Evolutionary conservation across 2,888 invertebrate genomes (phyloP).

Genomic region (Sinohyriopsis cumingii): DNA sequence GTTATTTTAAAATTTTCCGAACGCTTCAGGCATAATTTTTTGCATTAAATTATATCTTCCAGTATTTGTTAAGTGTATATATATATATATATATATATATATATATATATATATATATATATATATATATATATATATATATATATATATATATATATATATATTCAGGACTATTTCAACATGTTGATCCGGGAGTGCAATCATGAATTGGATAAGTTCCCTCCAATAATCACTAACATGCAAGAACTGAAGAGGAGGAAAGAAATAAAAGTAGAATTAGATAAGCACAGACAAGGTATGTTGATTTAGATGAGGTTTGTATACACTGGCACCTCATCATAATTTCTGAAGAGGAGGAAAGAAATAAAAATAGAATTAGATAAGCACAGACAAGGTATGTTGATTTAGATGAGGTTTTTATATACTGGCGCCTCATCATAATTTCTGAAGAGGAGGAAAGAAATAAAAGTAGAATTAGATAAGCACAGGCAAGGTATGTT

Average conservation of each 20-base stretch:
- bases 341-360: conserved; percentile 47
- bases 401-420: not conserved
- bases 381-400: conserved; percentile 55
- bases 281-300: conserved; percentile 58
- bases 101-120: not conserved
- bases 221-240: conserved; percentile 53
- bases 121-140: not conserved
- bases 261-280: conserved; percentile 57
- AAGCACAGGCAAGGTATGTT: conserved; percentile 55
- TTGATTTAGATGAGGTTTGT: not conserved
- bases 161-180: conserved; percentile 55
- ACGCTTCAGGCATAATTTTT: too few species aligned
- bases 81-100: too few species aligned
- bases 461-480: conserved; percentile 57
- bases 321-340: not conserved
- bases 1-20: too few species aligned
- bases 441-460: conserved; percentile 49
- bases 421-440: not conserved
- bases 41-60: too few species aligned
- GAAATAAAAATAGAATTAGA: conserved; percentile 59
- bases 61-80: too few species aligned
- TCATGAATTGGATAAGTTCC: conserved; percentile 59
- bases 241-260: conserved; percentile 52
- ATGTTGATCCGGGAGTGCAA: conserved; percentile 58
- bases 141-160: too few species aligned